These are phyloP conservation scores for Drosophila varians DNA, from an alignment of 1,140 invertebrate genomes.

Conservation along the genomic window DNA sequence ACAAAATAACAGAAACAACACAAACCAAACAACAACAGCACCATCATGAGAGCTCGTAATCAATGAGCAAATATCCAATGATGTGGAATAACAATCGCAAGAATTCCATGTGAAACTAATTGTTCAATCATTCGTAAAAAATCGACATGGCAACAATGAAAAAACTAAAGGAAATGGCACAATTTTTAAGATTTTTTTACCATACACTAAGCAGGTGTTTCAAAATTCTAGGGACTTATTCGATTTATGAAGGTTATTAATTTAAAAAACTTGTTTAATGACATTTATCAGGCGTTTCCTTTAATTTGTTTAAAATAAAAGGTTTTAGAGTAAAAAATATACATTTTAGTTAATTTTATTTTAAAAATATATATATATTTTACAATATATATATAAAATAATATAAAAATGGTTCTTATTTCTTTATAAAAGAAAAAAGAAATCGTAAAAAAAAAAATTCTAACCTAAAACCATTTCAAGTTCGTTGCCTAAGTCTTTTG, in stretches of 20 bases:
- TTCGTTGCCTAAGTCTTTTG: constrained; percentile 67
- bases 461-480: constrained; percentile 2
- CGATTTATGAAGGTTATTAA: too few relatives aligned
- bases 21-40: constrained; percentile 12
- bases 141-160: background rate
- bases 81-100: constrained; percentile 47
- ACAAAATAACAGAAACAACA: too few relatives aligned
- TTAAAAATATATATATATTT: too few relatives aligned
- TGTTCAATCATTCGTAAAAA: background rate
- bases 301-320: background rate
- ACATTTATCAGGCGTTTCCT: too few relatives aligned
- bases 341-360: too few relatives aligned
- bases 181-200: background rate
- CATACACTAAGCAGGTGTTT: too few relatives aligned
- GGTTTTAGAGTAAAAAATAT: background rate
- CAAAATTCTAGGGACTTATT: too few relatives aligned
- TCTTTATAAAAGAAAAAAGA: background rate
- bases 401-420: background rate
- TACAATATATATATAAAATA: too few relatives aligned
- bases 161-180: background rate
- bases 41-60: constrained; percentile 40
- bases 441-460: background rate
- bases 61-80: constrained; percentile 47
- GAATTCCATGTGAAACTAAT: constrained; percentile 25
- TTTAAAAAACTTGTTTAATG: too few relatives aligned